Evolutionary conservation across 2,888 invertebrate genomes (phyloP), one percentile per base, ranked within the genome.

Genomic region (Nomada fucata): DNA sequence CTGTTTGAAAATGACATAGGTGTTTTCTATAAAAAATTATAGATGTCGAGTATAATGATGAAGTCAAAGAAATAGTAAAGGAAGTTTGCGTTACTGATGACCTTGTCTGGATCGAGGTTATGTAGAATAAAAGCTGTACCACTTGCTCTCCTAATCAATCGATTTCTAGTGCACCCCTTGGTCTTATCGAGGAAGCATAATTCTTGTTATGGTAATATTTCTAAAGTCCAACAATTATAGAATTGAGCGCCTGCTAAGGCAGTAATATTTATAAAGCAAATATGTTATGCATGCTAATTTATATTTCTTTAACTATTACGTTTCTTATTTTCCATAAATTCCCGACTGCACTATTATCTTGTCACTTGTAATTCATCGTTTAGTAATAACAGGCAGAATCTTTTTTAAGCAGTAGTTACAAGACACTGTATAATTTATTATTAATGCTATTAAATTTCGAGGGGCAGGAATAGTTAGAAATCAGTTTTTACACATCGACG

Each of bases 61-160:
- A 50, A 53, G 53, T 53, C n/a, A 53, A 53, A 36, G 36, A 0
- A 50, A 11, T 10, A 23, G 15, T 18, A 15, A 18, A 4, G n/a
- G 15, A n/a, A 42, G 13, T 13, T 18, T 36, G 7, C 10, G 20
- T 23, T 13, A 52, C 0, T 11, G 26, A 20, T 13, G 20, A 76
- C n/a, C 23, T 76, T 50, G n/a, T 53, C 47, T 70, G 20, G 67
- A 15, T 26, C 65, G 44, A 77, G 77, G 77, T 77, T 77, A 77
- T 77, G 76, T 75, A 47, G 2, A 61, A 2, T 60, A 9, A 26
- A 47, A 50, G n/a, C 52, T 26, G 29, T 36, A 13, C 64, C 20
- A 18, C 36, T 5, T n/a, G 10, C 11, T 47, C 4, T 20, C 47
- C 13, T 18, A 44, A 18, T 15, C 42, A 23, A 4, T 47, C 13